These are phyloP conservation scores for Megaceryle maxima DNA, from an alignment of 2,113 vertebrate species.

Conservation along the genomic window DNA sequence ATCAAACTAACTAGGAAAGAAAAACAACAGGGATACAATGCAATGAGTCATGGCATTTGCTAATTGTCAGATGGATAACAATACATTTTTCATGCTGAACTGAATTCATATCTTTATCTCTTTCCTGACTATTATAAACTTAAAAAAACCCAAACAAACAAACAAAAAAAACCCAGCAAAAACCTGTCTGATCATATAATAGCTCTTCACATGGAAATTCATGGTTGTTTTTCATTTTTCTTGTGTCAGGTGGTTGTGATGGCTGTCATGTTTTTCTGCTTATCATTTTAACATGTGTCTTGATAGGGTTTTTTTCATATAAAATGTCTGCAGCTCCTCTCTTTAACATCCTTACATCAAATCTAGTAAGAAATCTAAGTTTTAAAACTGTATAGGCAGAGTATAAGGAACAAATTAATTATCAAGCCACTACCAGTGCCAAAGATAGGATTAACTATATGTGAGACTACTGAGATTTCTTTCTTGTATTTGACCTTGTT, in stretches of 20 bases:
- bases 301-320: background rate
- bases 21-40: background rate
- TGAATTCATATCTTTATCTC: background rate
- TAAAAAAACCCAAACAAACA: background rate
- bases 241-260: background rate
- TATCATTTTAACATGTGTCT: background rate
- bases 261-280: background rate
- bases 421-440: rapidly evolving
- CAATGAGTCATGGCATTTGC: background rate
- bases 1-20: background rate
- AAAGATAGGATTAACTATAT: background rate
- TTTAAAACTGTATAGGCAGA: background rate
- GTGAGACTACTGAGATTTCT: background rate
- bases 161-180: background rate
- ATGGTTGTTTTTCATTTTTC: background rate
- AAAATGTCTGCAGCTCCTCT: background rate
- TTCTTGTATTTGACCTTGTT: background rate
- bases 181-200: background rate
- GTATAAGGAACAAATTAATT: background rate
- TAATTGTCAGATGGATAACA: background rate
- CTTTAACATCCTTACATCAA: background rate
- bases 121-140: background rate
- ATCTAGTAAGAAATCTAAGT: background rate
- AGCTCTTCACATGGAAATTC: background rate
- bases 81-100: background rate